A percentile compares a stretch with the other conserved stretches of the same genome.
These are phyloP conservation scores for Perognathus longimembris DNA, from an alignment of 2,113 vertebrate genomes.

Conservation along the genomic window DNA sequence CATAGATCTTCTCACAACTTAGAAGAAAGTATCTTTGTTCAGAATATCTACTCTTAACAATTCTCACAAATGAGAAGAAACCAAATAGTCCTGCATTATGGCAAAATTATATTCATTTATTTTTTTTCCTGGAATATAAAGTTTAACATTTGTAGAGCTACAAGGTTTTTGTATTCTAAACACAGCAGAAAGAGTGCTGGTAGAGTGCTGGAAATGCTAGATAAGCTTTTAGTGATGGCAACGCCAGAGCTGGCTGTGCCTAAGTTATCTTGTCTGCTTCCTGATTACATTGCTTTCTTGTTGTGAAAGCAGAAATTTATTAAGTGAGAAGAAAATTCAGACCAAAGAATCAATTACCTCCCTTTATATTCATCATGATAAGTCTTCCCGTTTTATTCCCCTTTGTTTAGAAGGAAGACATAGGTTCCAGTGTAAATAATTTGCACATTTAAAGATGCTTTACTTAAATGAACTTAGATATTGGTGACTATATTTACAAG, in stretches of 20 bases:
- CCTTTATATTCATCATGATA: slow-evolving; percentile 62
- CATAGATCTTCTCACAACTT: background rate
- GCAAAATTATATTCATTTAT: slow-evolving; percentile 53
- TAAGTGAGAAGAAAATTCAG: slow-evolving; percentile 69
- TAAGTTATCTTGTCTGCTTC: slow-evolving; percentile 44
- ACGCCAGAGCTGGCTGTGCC: slow-evolving; percentile 2
- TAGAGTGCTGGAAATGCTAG: slow-evolving; percentile 70
- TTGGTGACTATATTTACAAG: slow-evolving; percentile 11
- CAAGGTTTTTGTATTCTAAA: slow-evolving; percentile 68
- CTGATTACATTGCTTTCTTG: slow-evolving; percentile 69
- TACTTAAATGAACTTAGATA: slow-evolving; percentile 61
- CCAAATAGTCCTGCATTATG: slow-evolving; percentile 14
- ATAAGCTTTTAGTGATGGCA: slow-evolving; percentile 69
- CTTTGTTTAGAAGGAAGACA: slow-evolving; percentile 38
- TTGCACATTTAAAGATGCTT: slow-evolving; percentile 38
- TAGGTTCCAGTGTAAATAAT: slow-evolving; percentile 52
- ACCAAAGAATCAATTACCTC: slow-evolving; percentile 73
- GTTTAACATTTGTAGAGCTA: slow-evolving; percentile 49
- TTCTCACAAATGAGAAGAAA: slow-evolving; percentile 58
- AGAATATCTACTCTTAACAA: slow-evolving; percentile 8
- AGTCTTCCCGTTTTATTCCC: background rate
- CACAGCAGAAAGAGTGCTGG: slow-evolving; percentile 41
- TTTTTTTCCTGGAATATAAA: slow-evolving; percentile 50
- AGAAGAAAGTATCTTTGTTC: slow-evolving; percentile 24
- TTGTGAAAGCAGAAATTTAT: slow-evolving; percentile 74